phyloP scores from a whole-genome alignment of 2,888 invertebrate species.

The Frankliniella fusca region DNA sequence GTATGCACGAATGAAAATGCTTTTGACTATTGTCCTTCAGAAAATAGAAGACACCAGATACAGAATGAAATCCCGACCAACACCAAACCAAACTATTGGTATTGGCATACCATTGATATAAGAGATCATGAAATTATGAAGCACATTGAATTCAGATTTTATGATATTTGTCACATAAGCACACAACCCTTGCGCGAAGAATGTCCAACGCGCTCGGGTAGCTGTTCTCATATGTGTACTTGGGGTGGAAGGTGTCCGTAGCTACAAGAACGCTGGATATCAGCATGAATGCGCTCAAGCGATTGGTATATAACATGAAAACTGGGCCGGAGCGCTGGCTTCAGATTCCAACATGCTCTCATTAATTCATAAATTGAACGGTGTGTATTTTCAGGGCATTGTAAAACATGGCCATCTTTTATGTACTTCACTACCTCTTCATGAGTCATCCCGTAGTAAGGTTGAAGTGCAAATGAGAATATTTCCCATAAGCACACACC shows the following conservation, averaged over 20 bases:
- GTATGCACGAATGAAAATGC: background rate
- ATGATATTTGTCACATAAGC: background rate
- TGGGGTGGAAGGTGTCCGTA: background rate
- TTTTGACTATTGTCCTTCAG: background rate
- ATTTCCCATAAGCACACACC: slow-evolving; percentile 97
- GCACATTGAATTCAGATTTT: background rate
- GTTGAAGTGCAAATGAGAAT: slow-evolving; percentile 92
- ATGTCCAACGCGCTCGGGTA: slow-evolving; percentile 2
- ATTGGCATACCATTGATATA: background rate
- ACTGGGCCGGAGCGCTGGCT: slow-evolving; percentile 78
- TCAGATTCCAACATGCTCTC: slow-evolving; percentile 89
- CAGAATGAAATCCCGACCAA: background rate
- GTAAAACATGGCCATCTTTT: slow-evolving; percentile 87
- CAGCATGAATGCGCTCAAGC: slow-evolving; percentile 61
- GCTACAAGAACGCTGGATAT: slow-evolving; percentile 38
- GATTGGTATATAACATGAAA: slow-evolving; percentile 78
- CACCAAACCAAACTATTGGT: background rate
- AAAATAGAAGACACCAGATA: no score
- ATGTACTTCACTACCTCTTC: slow-evolving; percentile 93
- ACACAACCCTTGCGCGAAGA: slow-evolving; percentile 23
- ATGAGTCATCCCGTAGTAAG: slow-evolving; percentile 95
- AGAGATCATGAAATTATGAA: background rate
- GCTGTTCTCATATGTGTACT: slow-evolving; percentile 5
- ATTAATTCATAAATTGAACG: slow-evolving; percentile 83
- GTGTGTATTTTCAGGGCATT: slow-evolving; percentile 87